These are phyloP conservation scores for Bradysia coprophila DNA, from an alignment of 1,140 invertebrate species.

Conservation along the genomic window DNA sequence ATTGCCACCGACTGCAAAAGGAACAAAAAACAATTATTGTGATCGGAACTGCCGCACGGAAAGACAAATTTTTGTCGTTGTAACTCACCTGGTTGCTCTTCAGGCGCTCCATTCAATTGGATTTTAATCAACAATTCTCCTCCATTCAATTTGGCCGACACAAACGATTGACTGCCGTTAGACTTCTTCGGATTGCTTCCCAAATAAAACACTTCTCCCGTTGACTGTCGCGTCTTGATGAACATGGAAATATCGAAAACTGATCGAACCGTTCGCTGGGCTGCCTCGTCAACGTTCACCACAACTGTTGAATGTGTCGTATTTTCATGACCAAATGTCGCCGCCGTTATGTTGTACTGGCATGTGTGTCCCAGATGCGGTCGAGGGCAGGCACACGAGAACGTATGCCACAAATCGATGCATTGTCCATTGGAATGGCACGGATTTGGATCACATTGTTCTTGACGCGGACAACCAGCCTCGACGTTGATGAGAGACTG, in stretches of 20 bases:
- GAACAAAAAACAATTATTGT: too few relatives aligned
- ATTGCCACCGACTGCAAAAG: conserved; percentile 65
- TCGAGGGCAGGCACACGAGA: conserved; percentile 65
- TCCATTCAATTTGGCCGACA: conserved; percentile 53
- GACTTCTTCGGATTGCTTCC: conserved; percentile 40
- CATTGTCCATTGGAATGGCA: conserved; percentile 74
- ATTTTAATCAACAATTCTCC: conserved; percentile 62
- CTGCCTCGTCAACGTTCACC: conserved; percentile 45
- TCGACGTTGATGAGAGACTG: conserved; percentile 31
- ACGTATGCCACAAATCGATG: conserved; percentile 76
- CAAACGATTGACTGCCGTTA: conserved; percentile 30
- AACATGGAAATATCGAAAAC: conserved; percentile 87
- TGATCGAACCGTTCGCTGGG: conserved; percentile 46
- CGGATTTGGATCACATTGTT: conserved; percentile 70
- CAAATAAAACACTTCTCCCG: conserved; percentile 76
- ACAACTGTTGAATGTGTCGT: conserved; percentile 50
- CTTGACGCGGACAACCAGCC: conserved; percentile 51
- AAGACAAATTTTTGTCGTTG: too few relatives aligned
- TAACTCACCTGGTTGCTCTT: conserved; percentile 61
- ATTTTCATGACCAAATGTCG: conserved; percentile 78
- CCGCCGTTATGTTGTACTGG: conserved; percentile 72
- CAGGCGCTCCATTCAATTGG: conserved; percentile 59
- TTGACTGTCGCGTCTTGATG: conserved; percentile 61
- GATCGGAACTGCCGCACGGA: too few relatives aligned
- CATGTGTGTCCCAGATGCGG: conserved; percentile 76